Base-by-base conservation (phyloP, 1,140 invertebrate genomes). In the Drosophila gunungcola region DNA sequence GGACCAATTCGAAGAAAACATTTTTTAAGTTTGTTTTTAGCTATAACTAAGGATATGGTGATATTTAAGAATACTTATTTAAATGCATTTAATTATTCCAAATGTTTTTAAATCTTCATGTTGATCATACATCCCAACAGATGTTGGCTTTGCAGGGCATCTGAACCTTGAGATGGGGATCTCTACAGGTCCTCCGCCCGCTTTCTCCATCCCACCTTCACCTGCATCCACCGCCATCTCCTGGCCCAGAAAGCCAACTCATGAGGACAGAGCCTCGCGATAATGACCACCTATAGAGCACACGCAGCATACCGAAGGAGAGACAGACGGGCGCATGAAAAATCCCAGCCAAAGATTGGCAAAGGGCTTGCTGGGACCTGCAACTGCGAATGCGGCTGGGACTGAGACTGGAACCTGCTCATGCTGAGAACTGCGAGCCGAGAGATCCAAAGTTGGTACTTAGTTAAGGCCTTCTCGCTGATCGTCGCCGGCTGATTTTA, bases 241-340 rank as follows among this genome's bases (percentile, higher is more conserved):
- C 64, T 38, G 7, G 6, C 32, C 64, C 48, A 43, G 45, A 13
- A 32, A 57, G 34, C 42, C 56, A 73, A 29, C 63, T 58, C 57
- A 82, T 72, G 55, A 52, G 52, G 73, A 75, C 62, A 57, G 67
- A 56, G 57, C 80, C 69, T 81, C 79, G 84, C 86, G 84, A 84
- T 89, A 89, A 89, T 89, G 84, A 89, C 84, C 84, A 89, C 84
- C 84, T 89, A 89, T 80, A 80, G 84, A 78, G 84, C 73, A 78
- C 80, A 80, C 73, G 69, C 80, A 77, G 75, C 64, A 78, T 63
- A 53, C 58, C 76, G 13, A 45, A 72, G 78, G 63, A 75, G 64
- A 80, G 45, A 67, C 11, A 42, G 68, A 38, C 69, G 51, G 60
- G 62, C 48, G 32, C 51, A 77, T 57, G 73, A 55, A 52, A 56